Evolutionary conservation across 2,113 vertebrate species (phyloP).

Genomic region (Antennarius striatus): DNA sequence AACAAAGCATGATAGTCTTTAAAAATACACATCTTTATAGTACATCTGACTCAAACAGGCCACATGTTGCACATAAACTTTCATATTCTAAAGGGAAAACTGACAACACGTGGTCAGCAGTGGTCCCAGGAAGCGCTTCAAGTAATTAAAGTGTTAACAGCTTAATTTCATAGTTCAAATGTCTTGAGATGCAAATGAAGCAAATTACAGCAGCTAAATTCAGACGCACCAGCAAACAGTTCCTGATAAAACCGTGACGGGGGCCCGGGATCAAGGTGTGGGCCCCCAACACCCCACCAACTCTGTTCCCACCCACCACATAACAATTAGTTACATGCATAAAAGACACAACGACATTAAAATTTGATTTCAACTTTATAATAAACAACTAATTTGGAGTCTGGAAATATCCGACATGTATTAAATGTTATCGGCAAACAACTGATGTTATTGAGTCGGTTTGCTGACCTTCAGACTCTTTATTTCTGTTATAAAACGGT

Average conservation of each 20-base stretch:
- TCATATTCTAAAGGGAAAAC: too few species aligned
- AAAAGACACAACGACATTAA: too few species aligned
- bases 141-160: not conserved
- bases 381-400: too few species aligned
- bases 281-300: not conserved
- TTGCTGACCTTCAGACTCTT: too few species aligned
- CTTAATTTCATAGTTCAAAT: not conserved
- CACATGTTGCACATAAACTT: not conserved
- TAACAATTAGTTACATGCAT: too few species aligned
- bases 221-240: not conserved
- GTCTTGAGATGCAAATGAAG: not conserved
- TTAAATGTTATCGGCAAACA: too few species aligned
- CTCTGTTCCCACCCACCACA: too few species aligned
- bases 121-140: not conserved
- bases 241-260: not conserved
- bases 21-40: not conserved
- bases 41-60: not conserved
- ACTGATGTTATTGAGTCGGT: too few species aligned
- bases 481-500: too few species aligned
- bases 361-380: too few species aligned
- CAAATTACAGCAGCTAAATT: not conserved
- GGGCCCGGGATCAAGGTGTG: not conserved
- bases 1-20: not conserved
- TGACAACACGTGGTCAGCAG: not conserved
- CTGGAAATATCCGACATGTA: too few species aligned